Conservation (phyloP, 2,113 vertebrate species). For the Petaurus breviceps region DNA sequence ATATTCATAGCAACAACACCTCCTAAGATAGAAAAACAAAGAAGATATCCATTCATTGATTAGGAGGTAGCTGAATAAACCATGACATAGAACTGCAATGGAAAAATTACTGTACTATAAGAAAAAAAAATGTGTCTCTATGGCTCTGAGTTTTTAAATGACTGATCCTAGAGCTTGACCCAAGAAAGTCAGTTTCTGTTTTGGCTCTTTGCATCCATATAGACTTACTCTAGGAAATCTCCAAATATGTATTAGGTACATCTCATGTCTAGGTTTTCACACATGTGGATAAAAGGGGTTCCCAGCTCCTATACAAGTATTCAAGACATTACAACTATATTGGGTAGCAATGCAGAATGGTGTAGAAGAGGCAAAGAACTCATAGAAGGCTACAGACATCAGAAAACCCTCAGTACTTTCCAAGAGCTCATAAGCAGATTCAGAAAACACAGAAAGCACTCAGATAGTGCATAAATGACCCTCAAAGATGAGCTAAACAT, state of each 20-base stretch:
- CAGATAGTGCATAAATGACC: too few species aligned
- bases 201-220: background rate
- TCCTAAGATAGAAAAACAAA: background rate
- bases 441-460: too few species aligned
- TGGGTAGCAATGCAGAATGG: background rate
- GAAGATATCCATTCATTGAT: background rate
- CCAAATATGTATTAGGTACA: background rate
- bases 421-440: too few species aligned
- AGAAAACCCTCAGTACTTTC: background rate
- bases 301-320: background rate
- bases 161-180: background rate
- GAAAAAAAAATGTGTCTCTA: background rate
- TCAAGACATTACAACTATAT: background rate
- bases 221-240: background rate
- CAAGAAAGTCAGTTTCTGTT: background rate
- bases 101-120: background rate
- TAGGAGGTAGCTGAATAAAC: background rate
- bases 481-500: too few species aligned
- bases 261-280: background rate
- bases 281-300: background rate
- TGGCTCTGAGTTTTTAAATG: background rate
- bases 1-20: background rate
- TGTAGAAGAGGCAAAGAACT: background rate
- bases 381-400: background rate
- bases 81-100: background rate